A percentile compares a stretch with the other conserved stretches of the same genome.
These are phyloP conservation scores for Chrysodeixis includens DNA, from an alignment of 2,888 invertebrate genomes.

Conservation along the genomic window DNA sequence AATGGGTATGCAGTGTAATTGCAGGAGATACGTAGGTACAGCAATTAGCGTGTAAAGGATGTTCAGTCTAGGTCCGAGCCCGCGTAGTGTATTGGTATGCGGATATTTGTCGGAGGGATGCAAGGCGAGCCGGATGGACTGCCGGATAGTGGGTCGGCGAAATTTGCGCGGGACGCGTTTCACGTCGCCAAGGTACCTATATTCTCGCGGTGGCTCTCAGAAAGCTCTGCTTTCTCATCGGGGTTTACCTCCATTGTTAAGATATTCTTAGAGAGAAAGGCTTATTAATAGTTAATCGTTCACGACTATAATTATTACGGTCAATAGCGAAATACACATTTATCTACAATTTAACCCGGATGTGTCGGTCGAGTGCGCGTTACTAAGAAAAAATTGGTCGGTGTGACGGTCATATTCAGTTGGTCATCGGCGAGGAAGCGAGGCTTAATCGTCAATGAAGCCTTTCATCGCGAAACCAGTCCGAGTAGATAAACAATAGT, in stretches of 20 bases:
- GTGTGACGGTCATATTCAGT: conserved; percentile 69
- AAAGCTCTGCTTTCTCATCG: conserved; percentile 75
- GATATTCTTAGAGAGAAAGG: conserved; percentile 68
- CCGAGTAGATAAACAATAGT: conserved; percentile 73
- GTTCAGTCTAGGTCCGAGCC: conserved; percentile 21
- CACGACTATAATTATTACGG: conserved; percentile 36
- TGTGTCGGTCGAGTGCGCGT: conserved; percentile 60
- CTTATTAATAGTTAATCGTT: conserved; percentile 52
- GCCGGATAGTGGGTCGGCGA: conserved; percentile 76
- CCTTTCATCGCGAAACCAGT: conserved; percentile 76
- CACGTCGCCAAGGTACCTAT: conserved; percentile 60
- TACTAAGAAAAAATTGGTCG: conserved; percentile 64
- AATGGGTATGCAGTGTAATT: conserved; percentile 14
- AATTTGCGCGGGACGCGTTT: conserved; percentile 72
- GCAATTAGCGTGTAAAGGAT: conserved; percentile 30
- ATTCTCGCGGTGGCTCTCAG: conserved; percentile 64
- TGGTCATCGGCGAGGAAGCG: conserved; percentile 64
- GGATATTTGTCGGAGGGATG: conserved; percentile 65
- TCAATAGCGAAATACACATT: conserved; percentile 37
- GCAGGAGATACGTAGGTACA: conserved; percentile 10
- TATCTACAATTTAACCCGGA: conserved; percentile 51
- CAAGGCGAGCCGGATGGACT: conserved; percentile 65
- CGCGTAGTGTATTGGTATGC: conserved; percentile 53
- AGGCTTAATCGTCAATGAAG: conserved; percentile 71
- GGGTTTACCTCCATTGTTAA: conserved; percentile 72